Evolutionary conservation across 2,797 vertebrate genomes (phyloP), one percentile per base, ranked within the genome.

Genomic region (Labeo calbasu): DNA sequence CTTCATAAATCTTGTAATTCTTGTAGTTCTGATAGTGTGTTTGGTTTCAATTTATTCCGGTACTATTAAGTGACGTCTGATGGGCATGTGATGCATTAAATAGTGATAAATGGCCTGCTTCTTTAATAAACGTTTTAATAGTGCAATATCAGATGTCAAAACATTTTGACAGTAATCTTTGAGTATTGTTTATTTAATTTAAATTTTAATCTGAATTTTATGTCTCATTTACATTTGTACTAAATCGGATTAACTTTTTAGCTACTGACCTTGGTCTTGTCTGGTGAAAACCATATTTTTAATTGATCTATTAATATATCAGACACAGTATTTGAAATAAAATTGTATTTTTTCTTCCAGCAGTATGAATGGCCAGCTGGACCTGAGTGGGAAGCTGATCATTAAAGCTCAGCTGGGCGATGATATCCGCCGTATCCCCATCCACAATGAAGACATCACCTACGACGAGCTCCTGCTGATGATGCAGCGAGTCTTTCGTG

Each of bases 371-470:
- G 98, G 98, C 88, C 98, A 99, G 93, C 95, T 99, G 94, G 98
- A 99, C 91, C 93, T 99, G 88, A 99, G 98, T 83, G 98, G 98
- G 89, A 99, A 99, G 94, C 96, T 99, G 89, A 99, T 99, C 90
- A 99, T 99, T 91, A 99, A 99, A 95, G 98, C 98, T 92, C 98
- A 99, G 91, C 89, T 99, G 91, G 98, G 98, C 4, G 98, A 99
- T 40, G 98, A 99, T 92, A 99, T 99, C 91, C 95, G 98, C 77
- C 96, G 98, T 87, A 99, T 99, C 92, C 98, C 98, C 79, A 99
- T 99, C 91, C 98, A 99, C 89, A 99, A 99, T 90, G 98, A 99
- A 93, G 98, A 99, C 91, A 99, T 99, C 87, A 99, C 98, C 66
- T 99, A 99, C 2, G 98, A 99, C 88, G 98, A 99, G 89, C 94